Percentiles rank a stretch among this genome's conserved stretches.
These are phyloP conservation scores for Bostrychus sinensis DNA, from an alignment of 2,113 vertebrate genomes.

Conservation along the genomic window DNA sequence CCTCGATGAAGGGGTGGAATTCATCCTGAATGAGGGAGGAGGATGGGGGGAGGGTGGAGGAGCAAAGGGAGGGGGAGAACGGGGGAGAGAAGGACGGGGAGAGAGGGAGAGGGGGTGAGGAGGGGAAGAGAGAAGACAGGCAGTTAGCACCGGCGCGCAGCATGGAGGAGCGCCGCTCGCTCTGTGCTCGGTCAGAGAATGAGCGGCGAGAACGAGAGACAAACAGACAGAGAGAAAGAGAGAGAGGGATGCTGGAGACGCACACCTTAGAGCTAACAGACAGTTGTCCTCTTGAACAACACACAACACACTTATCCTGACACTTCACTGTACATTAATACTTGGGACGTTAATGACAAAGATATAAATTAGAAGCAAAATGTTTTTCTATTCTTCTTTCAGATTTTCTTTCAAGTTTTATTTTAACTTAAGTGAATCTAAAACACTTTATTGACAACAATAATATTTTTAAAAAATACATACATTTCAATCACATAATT, in stretches of 20 bases:
- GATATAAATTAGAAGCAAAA: no score
- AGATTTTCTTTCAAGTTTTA: no score
- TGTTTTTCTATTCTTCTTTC: no score
- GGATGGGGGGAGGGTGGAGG: slow-evolving; percentile 63
- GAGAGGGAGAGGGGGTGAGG: slow-evolving; percentile 70
- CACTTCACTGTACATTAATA: slow-evolving; percentile 24
- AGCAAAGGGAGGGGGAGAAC: slow-evolving; percentile 66
- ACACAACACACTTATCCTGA: slow-evolving; percentile 32
- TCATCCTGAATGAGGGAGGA: slow-evolving; percentile 87
- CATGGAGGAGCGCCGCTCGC: slow-evolving; percentile 74
- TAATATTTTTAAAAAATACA: no score
- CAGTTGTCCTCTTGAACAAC: slow-evolving; percentile 46
- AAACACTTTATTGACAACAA: no score
- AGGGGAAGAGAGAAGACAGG: slow-evolving; percentile 76
- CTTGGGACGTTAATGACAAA: no score
- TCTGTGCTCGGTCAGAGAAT: slow-evolving; percentile 71
- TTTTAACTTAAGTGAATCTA: no score
- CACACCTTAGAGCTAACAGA: slow-evolving; percentile 36
- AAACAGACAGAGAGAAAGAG: slow-evolving; percentile 29
- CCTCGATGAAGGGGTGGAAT: slow-evolving; percentile 98
- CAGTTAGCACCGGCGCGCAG: slow-evolving; percentile 80
- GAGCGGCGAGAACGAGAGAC: slow-evolving; percentile 56
- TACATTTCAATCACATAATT: no score
- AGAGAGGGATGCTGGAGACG: slow-evolving; percentile 49
- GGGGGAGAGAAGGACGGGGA: slow-evolving; percentile 74